Conservation (phyloP, 2,797 vertebrate species). For the Trachops cirrhosus region DNA sequence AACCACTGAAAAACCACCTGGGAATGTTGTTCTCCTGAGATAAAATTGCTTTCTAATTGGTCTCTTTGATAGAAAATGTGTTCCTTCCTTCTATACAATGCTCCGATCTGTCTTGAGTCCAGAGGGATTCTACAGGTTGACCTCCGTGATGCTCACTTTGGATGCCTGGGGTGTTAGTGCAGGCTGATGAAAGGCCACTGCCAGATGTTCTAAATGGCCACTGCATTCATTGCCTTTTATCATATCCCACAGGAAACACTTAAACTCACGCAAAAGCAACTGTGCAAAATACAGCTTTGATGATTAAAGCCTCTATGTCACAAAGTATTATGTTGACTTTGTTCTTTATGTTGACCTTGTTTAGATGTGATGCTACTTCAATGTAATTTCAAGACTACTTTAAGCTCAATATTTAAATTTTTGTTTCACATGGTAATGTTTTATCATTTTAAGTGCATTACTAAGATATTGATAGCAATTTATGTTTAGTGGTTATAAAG, state of each 20-base stretch:
- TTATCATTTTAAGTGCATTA: background rate
- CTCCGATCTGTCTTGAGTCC: background rate
- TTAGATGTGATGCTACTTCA: background rate
- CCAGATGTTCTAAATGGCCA: background rate
- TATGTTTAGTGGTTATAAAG: background rate
- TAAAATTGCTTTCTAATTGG: constrained; percentile 25
- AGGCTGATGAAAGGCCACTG: background rate
- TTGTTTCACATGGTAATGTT: background rate
- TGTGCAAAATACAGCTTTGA: background rate
- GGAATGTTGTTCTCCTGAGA: constrained; percentile 2
- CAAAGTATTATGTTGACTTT: background rate
- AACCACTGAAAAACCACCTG: constrained; percentile 24
- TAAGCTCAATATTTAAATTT: background rate
- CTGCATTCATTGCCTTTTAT: background rate
- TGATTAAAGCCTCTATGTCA: background rate
- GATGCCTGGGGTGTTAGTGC: background rate
- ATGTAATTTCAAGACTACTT: constrained; percentile 2
- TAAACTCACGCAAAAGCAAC: background rate
- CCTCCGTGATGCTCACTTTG: background rate
- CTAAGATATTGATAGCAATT: background rate
- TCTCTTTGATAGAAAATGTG: background rate
- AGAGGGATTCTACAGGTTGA: background rate
- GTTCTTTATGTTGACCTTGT: background rate
- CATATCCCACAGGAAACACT: background rate
- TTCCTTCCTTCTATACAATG: background rate